Conservation (phyloP, 2,888 invertebrate species). For the Chalcis sispes region DNA sequence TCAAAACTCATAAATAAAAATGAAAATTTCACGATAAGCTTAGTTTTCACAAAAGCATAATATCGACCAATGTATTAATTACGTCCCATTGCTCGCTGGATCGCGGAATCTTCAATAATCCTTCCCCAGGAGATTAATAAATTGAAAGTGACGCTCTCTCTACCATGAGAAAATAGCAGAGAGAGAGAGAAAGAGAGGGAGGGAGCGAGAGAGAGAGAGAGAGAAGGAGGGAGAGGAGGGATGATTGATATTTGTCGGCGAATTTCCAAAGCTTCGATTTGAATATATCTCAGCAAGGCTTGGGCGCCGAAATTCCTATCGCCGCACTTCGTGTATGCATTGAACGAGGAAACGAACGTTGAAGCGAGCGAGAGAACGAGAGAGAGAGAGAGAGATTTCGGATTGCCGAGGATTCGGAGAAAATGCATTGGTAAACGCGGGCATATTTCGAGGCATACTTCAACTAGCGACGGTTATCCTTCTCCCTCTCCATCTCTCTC, state of each 20-base stretch:
- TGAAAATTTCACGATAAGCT: conserved; percentile 18
- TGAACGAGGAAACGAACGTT: neutral
- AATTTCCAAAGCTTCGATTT: conserved; percentile 27
- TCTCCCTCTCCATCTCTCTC: neutral
- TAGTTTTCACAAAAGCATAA: conserved; percentile 4
- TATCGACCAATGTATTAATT: conserved; percentile 21
- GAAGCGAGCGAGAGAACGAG: conserved; percentile 40
- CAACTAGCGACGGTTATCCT: neutral
- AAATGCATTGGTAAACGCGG: conserved; percentile 38
- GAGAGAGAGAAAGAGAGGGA: neutral
- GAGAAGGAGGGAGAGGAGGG: neutral
- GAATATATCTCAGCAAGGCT: conserved; percentile 5
- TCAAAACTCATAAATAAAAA: conserved; percentile 1
- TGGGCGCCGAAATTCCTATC: conserved; percentile 31
- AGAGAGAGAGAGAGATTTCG: conserved; percentile 14
- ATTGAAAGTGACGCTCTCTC: conserved; percentile 11
- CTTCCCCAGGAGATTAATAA: conserved; percentile 13
- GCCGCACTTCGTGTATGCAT: neutral
- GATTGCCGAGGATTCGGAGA: conserved; percentile 12
- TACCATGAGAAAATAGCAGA: conserved; percentile 5
- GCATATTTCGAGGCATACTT: conserved; percentile 29
- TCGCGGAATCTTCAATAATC: conserved; percentile 38
- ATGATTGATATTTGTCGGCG: conserved; percentile 40
- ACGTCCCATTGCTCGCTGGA: conserved; percentile 10
- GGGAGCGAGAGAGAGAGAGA: neutral